Conservation (phyloP, 2,888 invertebrate genomes). For the Lordiphosa andalusiaca region DNA sequence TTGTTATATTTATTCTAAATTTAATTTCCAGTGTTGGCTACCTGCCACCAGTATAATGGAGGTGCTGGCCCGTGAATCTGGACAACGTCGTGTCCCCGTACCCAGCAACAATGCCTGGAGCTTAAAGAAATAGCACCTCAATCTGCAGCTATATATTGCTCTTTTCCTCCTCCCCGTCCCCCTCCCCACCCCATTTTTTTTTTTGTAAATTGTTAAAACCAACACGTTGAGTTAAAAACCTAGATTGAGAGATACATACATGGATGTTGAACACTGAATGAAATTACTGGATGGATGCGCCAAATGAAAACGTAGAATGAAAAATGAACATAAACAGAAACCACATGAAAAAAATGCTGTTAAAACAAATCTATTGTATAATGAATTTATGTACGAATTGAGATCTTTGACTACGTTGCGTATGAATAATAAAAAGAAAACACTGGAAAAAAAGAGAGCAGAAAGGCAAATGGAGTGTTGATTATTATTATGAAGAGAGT, state of each 20-base stretch:
- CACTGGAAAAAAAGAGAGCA: conserved; percentile 15
- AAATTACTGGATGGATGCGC: conserved; percentile 10
- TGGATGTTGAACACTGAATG: conserved; percentile 10
- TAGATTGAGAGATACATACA: conserved; percentile 7
- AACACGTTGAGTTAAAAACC: conserved; percentile 19
- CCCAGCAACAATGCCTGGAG: conserved; percentile 83
- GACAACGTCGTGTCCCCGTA: conserved; percentile 89
- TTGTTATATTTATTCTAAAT: neutral
- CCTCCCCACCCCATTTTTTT: conserved; percentile 14
- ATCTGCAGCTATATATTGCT: neutral
- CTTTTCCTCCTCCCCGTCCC: conserved; percentile 1
- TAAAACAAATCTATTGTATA: conserved; percentile 55
- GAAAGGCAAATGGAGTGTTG: conserved; percentile 7
- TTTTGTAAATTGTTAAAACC: conserved; percentile 29
- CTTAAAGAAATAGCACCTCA: conserved; percentile 67
- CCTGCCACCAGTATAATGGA: conserved; percentile 93
- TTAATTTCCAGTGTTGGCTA: conserved; percentile 87
- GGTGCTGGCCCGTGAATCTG: conserved; percentile 88
- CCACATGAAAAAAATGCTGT: conserved; percentile 36
- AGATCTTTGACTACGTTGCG: conserved; percentile 44
- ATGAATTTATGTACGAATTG: conserved; percentile 59
- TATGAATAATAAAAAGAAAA: conserved; percentile 32
- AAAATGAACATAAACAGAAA: neutral
- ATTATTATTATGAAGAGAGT: neutral
- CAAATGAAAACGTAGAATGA: conserved; percentile 20